Percentiles rank a stretch among this genome's conserved stretches.
These are phyloP conservation scores for Nebria brevicollis DNA, from an alignment of 2,888 invertebrate genomes.

Conservation along the genomic window DNA sequence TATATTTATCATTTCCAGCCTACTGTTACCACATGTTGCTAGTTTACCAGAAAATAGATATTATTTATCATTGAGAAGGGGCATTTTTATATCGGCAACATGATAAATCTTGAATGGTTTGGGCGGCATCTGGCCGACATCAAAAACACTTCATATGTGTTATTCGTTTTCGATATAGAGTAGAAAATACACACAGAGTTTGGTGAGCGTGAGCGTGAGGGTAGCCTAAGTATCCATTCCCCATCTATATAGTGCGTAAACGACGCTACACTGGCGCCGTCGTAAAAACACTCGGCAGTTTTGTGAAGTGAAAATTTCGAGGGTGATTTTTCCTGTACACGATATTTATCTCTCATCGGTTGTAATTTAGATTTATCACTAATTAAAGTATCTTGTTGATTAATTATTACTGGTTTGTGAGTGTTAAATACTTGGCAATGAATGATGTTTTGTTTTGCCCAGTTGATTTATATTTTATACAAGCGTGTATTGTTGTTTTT, in stretches of 20 bases:
- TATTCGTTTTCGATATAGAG: slow-evolving; percentile 61
- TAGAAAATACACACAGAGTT: slow-evolving; percentile 47
- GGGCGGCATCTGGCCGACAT: slow-evolving; percentile 61
- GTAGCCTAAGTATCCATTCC: not conserved
- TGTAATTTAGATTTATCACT: not conserved
- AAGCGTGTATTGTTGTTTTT: not conserved
- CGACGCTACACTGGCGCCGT: not conserved
- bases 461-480: not conserved
- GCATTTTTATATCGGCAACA: slow-evolving; percentile 63
- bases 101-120: slow-evolving; percentile 59
- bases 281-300: not conserved
- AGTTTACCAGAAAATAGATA: slow-evolving; percentile 23
- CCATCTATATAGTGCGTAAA: not conserved
- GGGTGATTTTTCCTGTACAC: not conserved
- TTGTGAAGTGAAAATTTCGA: not conserved
- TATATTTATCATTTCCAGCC: slow-evolving; percentile 13
- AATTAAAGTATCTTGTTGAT: not conserved
- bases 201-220: not conserved
- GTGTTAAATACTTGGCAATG: not conserved
- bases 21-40: slow-evolving; percentile 32
- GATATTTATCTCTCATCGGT: not conserved
- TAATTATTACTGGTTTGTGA: not conserved
- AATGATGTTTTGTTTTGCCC: not conserved
- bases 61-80: slow-evolving; percentile 57
- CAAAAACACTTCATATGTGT: slow-evolving; percentile 61